Conservation (phyloP, 2,888 invertebrate species). For the Cinara cedri region DNA sequence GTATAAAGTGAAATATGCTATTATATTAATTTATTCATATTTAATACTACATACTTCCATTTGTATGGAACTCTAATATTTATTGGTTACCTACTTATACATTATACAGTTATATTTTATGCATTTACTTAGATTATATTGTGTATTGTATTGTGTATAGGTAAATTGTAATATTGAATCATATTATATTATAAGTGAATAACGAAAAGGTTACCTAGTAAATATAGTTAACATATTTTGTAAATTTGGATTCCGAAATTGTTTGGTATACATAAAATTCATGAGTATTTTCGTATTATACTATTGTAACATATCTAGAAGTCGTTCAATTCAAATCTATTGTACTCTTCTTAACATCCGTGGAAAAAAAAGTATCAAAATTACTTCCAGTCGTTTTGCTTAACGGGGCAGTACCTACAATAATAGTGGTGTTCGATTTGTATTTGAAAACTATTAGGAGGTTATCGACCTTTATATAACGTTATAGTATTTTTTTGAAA, state of each 20-base stretch:
- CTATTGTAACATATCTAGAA: not conserved
- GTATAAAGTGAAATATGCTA: no score
- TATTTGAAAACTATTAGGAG: slow-evolving; percentile 8
- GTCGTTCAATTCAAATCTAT: slow-evolving; percentile 2
- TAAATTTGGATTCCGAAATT: slow-evolving; percentile 4
- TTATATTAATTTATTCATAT: no score
- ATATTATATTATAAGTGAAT: not conserved
- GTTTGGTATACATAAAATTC: not conserved
- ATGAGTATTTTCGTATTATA: not conserved
- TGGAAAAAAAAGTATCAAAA: slow-evolving; percentile 22
- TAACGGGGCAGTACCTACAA: not conserved
- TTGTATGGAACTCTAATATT: no score
- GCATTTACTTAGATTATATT: not conserved
- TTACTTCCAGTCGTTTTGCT: not conserved
- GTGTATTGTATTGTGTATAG: no score
- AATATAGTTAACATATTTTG: not conserved
- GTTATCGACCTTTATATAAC: slow-evolving; percentile 9
- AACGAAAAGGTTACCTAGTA: not conserved
- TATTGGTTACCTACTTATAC: not conserved
- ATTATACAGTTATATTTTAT: not conserved
- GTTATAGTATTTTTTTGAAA: not conserved
- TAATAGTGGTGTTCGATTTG: slow-evolving; percentile 23
- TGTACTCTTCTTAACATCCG: slow-evolving; percentile 5
- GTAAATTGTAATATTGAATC: not conserved
- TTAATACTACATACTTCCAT: no score